These are phyloP conservation scores for crab-eating macaque (Macaca fascicularis) DNA, from an alignment of 2,113 vertebrate genomes.

Conservation along the genomic window DNA sequence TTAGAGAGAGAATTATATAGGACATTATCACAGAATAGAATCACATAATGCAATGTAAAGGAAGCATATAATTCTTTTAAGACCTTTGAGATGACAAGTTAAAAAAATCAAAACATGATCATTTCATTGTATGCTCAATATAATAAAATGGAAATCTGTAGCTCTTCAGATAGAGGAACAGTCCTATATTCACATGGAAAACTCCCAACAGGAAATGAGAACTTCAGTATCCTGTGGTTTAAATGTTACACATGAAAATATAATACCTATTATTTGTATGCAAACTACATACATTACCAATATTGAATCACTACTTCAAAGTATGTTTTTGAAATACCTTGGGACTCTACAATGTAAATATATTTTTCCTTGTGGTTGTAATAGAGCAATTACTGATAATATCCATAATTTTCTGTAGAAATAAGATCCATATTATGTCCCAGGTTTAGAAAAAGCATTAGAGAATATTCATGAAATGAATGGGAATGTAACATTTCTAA, in stretches of 20 bases:
- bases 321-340: slow-evolving; percentile 48
- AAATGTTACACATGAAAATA: slow-evolving; percentile 47
- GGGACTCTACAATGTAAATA: slow-evolving; percentile 46
- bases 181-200: background rate
- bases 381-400: slow-evolving; percentile 74
- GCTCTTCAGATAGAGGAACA: background rate
- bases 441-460: slow-evolving; percentile 50
- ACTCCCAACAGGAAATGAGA: slow-evolving; percentile 58
- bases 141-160: slow-evolving; percentile 39
- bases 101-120: background rate
- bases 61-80: background rate
- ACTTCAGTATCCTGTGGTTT: slow-evolving; percentile 50
- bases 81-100: background rate
- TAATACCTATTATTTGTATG: slow-evolving; percentile 70
- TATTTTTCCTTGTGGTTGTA: slow-evolving; percentile 36
- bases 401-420: slow-evolving; percentile 64
- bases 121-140: background rate
- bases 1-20: background rate
- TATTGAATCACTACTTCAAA: slow-evolving; percentile 62
- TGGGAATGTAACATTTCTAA: slow-evolving; percentile 44
- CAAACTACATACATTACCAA: slow-evolving; percentile 63
- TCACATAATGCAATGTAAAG: background rate
- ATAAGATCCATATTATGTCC: slow-evolving; percentile 53
- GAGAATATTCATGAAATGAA: slow-evolving; percentile 57
- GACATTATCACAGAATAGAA: background rate